These are phyloP conservation scores for Pedionomus torquatus DNA, from an alignment of 2,113 vertebrate species.

Conservation along the genomic window DNA sequence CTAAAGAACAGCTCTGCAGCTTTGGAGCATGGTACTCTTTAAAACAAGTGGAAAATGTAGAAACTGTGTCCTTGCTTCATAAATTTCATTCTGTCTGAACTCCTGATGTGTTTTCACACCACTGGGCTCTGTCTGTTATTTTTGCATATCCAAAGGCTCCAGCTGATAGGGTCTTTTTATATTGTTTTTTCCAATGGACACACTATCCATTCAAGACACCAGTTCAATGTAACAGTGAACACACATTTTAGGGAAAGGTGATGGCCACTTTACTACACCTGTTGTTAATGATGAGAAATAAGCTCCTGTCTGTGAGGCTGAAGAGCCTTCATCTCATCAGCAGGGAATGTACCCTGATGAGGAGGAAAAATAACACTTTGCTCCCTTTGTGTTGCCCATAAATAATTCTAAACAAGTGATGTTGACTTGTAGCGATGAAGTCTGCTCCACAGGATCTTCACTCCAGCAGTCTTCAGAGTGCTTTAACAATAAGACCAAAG, in stretches of 20 bases:
- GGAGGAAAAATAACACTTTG: neutral
- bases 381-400: neutral
- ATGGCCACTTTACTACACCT: neutral
- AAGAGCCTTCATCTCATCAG: neutral
- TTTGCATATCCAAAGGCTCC: neutral
- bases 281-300: neutral
- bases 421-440: neutral
- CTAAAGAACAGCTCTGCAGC: conserved; percentile 66
- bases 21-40: conserved; percentile 31
- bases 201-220: neutral
- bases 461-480: neutral
- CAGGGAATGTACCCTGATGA: neutral
- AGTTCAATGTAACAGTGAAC: neutral
- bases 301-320: neutral
- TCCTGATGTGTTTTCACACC: conserved; percentile 42
- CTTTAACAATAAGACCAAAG: neutral
- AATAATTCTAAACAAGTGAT: neutral
- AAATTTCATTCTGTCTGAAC: conserved; percentile 46
- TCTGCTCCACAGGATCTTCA: neutral
- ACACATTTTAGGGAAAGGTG: neutral
- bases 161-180: neutral
- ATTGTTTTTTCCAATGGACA: neutral
- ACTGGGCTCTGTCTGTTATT: neutral
- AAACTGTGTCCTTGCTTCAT: conserved; percentile 56
- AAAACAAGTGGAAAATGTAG: conserved; percentile 55